Evolutionary conservation across 2,797 vertebrate genomes (phyloP), one percentile per base, ranked within the genome.

Genomic region (Gymnothorax javanicus): DNA sequence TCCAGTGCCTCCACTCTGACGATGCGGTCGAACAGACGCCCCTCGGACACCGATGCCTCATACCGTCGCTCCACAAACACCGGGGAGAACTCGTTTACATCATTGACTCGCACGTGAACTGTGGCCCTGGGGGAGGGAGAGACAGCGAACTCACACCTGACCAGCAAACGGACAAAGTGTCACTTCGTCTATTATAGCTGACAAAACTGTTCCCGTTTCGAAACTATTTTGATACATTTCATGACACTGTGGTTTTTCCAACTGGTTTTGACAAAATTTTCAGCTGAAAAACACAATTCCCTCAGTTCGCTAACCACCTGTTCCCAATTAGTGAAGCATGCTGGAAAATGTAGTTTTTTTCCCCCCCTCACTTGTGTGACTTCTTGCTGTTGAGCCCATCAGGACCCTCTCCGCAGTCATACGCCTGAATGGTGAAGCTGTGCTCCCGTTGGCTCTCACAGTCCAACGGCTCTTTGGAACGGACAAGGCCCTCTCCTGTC

Each of bases 401-500:
- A 0, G 98, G 97, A 69, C 98, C 98, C 93, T 99, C 99, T 85
- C 99, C 99, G 0, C 99, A 99, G 94, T 99, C 99, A 0, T 99
- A 99, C 84, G 99, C 99, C 94, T 99, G 99, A 94, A 99, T 99
- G 92, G 98, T 99, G 91, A 99, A 99, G 33, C 97, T 99, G 94
- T 99, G 98, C 83, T 99, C 99, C 87, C 98, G 97, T 90, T 99
- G 98, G 52, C 97, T 97, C 93, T 99, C 98, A 0, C 98, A 99
- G 91, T 99, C 98, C 95, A 99, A 96, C 0, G 97, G 98, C 87
- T 98, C 98, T 91, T 99, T 99, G 86, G 98, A 98, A 33, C 98
- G 97, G 88, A 99, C 98, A 92, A 99, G 94, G 12, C 98, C 98
- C 91, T 99, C 98, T 0, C 98, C 98, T 0, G 98, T 99, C 12